Conservation (phyloP, 2,888 invertebrate species). For the Oithona nana region DNA sequence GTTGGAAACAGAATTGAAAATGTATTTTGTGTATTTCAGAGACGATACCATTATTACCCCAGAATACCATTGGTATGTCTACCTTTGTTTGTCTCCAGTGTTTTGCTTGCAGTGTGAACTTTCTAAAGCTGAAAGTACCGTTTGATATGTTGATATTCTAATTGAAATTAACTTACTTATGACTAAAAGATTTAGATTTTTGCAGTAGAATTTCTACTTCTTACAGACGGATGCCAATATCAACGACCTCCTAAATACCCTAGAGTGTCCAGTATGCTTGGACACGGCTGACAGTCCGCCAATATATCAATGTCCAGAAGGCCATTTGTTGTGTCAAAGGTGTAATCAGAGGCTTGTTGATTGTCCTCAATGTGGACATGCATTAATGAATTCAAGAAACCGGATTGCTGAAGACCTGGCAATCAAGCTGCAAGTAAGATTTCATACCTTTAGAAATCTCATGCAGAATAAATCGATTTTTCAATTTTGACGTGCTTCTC, state of each 20-base stretch:
- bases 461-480: not conserved
- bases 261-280: constrained; percentile 16
- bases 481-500: not conserved
- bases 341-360: constrained; percentile 5
- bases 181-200: too few relatives aligned
- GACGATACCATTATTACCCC: too few relatives aligned
- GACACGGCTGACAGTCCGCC: constrained; percentile 8
- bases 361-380: constrained; percentile 16
- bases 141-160: too few relatives aligned
- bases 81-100: too few relatives aligned
- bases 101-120: too few relatives aligned
- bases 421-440: not conserved
- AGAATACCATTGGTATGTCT: too few relatives aligned
- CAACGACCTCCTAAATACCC: constrained; percentile 9
- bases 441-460: not conserved
- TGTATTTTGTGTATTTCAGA: too few relatives aligned
- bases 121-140: too few relatives aligned
- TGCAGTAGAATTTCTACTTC: too few relatives aligned
- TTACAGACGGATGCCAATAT: not conserved
- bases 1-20: too few relatives aligned
- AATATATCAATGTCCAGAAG: constrained; percentile 16
- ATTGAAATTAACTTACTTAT: too few relatives aligned
- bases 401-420: constrained; percentile 15
- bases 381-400: constrained; percentile 12
- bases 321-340: constrained; percentile 10